These are phyloP conservation scores for Stictocephala bisonia DNA, from an alignment of 2,888 invertebrate species.

Conservation along the genomic window DNA sequence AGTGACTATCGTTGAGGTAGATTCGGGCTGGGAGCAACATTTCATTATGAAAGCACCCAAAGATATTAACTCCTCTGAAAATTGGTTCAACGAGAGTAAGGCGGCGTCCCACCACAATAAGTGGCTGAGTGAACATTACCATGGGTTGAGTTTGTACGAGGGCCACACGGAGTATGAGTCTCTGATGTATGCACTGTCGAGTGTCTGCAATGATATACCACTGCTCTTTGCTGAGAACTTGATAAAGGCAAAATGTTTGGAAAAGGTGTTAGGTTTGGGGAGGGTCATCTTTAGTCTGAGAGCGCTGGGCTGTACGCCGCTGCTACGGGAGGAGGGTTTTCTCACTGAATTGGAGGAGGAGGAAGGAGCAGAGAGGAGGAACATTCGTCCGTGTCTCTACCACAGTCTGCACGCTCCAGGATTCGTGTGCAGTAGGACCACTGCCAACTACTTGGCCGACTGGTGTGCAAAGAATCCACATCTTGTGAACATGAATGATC, in stretches of 20 bases:
- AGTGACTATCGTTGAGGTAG: not conserved
- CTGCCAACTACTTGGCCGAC: not conserved
- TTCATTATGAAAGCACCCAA: not conserved
- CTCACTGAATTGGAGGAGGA: not conserved
- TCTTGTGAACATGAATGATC: not conserved
- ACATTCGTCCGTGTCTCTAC: not conserved
- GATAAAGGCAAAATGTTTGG: not conserved
- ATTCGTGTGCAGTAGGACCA: not conserved
- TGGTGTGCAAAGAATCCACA: not conserved
- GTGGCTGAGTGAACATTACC: not conserved
- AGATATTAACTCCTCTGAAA: too few species aligned
- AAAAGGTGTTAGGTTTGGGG: not conserved
- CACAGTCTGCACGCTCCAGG: not conserved
- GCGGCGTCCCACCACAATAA: not conserved
- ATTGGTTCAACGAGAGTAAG: not conserved
- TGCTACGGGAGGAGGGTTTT: not conserved
- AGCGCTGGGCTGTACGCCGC: not conserved
- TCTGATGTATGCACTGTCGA: not conserved
- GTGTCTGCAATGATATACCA: not conserved
- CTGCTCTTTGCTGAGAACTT: not conserved
- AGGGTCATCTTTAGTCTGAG: not conserved
- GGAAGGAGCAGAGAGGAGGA: too few species aligned
- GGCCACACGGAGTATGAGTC: not conserved
- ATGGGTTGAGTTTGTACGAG: not conserved
- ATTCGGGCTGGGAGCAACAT: not conserved